Evolutionary conservation across 1,140 invertebrate genomes (phyloP).

Genomic region (Drosophila bocqueti): DNA sequence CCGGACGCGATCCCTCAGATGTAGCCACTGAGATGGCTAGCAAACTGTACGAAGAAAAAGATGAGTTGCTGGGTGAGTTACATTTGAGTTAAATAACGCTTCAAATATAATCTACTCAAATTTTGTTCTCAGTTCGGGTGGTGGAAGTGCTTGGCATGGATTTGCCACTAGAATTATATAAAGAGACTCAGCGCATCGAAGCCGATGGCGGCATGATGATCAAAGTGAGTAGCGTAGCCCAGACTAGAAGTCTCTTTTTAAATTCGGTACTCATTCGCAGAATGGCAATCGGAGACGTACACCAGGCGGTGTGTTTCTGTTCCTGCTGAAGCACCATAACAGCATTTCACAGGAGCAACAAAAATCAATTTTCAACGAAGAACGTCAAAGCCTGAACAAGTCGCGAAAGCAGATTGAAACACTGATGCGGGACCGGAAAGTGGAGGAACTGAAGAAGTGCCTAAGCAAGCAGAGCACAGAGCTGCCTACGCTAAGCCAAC

Average conservation of each 20-base stretch:
- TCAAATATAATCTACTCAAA: neutral
- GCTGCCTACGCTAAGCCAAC: slow-evolving; percentile 87
- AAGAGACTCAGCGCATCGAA: slow-evolving; percentile 92
- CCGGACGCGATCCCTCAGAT: slow-evolving; percentile 86
- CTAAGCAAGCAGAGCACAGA: slow-evolving; percentile 86
- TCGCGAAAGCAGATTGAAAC: slow-evolving; percentile 86
- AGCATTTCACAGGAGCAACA: slow-evolving; percentile 89
- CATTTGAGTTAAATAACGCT: neutral
- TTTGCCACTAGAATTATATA: slow-evolving; percentile 91
- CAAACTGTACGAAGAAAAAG: slow-evolving; percentile 90
- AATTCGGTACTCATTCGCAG: slow-evolving; percentile 83
- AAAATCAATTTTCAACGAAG: slow-evolving; percentile 90
- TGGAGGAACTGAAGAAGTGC: slow-evolving; percentile 87
- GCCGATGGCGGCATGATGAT: slow-evolving; percentile 93
- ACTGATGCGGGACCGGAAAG: slow-evolving; percentile 87
- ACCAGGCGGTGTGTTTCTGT: slow-evolving; percentile 93
- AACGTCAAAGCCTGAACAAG: slow-evolving; percentile 87
- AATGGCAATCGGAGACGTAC: slow-evolving; percentile 93
- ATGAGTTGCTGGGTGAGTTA: slow-evolving; percentile 89
- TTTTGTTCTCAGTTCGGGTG: slow-evolving; percentile 87
- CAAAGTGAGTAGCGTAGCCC: slow-evolving; percentile 86
- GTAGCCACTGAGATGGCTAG: slow-evolving; percentile 89
- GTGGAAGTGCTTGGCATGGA: slow-evolving; percentile 90
- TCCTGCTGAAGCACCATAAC: slow-evolving; percentile 91
- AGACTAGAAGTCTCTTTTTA: neutral